These are phyloP conservation scores for Nebria ingens DNA, from an alignment of 1,140 invertebrate species.

Conservation along the genomic window DNA sequence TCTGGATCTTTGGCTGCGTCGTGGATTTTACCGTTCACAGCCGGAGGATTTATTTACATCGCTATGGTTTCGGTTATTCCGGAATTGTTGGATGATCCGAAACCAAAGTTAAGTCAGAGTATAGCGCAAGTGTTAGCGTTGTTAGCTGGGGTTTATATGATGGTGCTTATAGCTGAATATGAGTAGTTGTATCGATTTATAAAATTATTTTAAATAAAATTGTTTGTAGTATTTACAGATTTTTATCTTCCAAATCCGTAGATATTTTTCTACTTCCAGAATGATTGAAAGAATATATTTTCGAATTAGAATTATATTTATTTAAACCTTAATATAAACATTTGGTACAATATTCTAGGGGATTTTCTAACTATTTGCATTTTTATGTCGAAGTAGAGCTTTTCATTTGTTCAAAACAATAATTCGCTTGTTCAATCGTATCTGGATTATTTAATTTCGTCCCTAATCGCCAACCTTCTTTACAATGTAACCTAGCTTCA, in stretches of 20 bases:
- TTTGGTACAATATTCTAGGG: too few relatives aligned
- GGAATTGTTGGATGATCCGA: constrained; percentile 74
- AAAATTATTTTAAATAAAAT: background rate
- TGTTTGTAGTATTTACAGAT: too few relatives aligned
- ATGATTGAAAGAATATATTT: too few relatives aligned
- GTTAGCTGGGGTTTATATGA: constrained; percentile 78
- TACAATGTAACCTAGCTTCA: constrained; percentile 62
- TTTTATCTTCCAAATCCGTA: too few relatives aligned
- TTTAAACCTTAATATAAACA: too few relatives aligned
- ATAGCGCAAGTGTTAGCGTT: constrained; percentile 77
- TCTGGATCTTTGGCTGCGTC: constrained; percentile 62
- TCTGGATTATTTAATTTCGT: constrained; percentile 43
- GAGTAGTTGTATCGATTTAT: constrained; percentile 36
- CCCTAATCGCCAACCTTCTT: constrained; percentile 57
- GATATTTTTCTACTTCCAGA: too few relatives aligned
- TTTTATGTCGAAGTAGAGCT: too few relatives aligned
- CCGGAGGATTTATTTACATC: constrained; percentile 97
- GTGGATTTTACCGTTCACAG: constrained; percentile 91
- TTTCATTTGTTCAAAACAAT: constrained; percentile 58
- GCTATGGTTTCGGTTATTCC: constrained; percentile 95
- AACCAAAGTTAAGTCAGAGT: constrained; percentile 66
- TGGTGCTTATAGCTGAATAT: constrained; percentile 81
- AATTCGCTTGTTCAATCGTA: constrained; percentile 44
- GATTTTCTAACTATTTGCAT: too few relatives aligned
- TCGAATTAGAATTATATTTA: too few relatives aligned